Evolutionary conservation across 1,140 invertebrate species (phyloP).

Genomic region (Diabrotica virgifera): DNA sequence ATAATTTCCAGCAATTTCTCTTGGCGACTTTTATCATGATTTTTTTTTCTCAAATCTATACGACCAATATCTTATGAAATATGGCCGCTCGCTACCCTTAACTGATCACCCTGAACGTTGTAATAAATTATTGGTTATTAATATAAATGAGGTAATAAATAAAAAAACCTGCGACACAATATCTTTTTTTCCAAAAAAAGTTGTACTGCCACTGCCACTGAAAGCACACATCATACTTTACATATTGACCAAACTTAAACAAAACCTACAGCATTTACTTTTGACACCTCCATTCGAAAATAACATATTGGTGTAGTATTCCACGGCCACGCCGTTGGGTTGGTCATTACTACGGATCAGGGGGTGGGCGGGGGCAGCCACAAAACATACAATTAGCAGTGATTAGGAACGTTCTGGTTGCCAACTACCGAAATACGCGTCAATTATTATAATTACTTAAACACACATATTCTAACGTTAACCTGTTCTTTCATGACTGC

Average conservation of each 20-base stretch:
- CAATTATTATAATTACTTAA: conserved; percentile 41
- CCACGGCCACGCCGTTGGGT: conserved; percentile 26
- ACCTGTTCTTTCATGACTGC: conserved; percentile 24
- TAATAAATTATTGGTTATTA: no score
- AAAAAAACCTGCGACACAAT: no score
- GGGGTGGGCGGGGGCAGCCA: conserved; percentile 23
- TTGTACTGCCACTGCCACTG: neutral
- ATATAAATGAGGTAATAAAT: no score
- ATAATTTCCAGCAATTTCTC: no score
- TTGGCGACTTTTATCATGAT: no score
- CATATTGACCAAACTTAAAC: conserved; percentile 1
- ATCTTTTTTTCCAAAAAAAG: no score
- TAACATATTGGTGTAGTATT: conserved; percentile 43
- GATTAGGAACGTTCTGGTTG: conserved; percentile 44
- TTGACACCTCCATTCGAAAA: conserved; percentile 44
- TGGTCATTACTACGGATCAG: neutral
- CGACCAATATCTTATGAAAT: no score
- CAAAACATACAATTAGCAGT: conserved; percentile 43
- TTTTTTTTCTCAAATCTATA: no score
- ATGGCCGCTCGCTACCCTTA: no score
- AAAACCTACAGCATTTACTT: conserved; percentile 39
- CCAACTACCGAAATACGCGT: conserved; percentile 44
- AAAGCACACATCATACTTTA: neutral
- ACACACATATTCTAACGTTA: conserved; percentile 37
- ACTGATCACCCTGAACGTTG: no score